Percentiles rank a stretch among this genome's conserved stretches.
Conservation (phyloP, 2,888 invertebrate species). For the Eurois occulta region DNA sequence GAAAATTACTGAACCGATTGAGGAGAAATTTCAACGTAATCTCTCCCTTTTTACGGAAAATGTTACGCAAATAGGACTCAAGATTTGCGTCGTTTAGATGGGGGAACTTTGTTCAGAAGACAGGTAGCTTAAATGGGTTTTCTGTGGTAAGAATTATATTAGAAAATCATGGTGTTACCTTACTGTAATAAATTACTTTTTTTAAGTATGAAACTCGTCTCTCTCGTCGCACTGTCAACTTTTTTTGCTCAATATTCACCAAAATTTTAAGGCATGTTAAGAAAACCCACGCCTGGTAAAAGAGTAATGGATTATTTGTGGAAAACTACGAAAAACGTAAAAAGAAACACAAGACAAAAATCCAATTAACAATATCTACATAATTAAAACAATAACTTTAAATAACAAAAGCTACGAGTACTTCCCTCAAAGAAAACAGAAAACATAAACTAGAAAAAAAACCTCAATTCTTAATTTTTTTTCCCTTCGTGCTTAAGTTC, state of each 20-base stretch:
- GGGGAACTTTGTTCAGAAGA: conserved; percentile 30
- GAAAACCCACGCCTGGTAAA: background rate
- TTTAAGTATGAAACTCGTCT: no score
- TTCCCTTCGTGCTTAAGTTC: background rate
- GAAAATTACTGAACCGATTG: conserved; percentile 52
- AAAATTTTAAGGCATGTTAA: background rate
- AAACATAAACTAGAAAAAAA: background rate
- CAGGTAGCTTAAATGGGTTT: conserved; percentile 47
- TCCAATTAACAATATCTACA: background rate
- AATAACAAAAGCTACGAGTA: background rate
- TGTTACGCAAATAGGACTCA: conserved; percentile 55
- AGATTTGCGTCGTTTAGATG: conserved; percentile 38
- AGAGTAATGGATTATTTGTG: background rate
- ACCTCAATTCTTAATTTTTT: background rate
- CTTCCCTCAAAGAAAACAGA: background rate
- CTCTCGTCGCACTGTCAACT: no score
- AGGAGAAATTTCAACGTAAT: conserved; percentile 56
- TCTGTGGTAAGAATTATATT: conserved; percentile 24
- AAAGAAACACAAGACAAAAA: background rate
- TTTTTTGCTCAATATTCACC: background rate
- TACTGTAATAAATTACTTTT: conserved; percentile 5
- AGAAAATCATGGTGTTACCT: conserved; percentile 9
- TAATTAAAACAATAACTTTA: background rate
- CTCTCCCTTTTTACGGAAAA: conserved; percentile 49
- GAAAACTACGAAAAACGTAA: background rate